Conservation (phyloP, 2,888 invertebrate genomes). For the Eulithis prunata region DNA sequence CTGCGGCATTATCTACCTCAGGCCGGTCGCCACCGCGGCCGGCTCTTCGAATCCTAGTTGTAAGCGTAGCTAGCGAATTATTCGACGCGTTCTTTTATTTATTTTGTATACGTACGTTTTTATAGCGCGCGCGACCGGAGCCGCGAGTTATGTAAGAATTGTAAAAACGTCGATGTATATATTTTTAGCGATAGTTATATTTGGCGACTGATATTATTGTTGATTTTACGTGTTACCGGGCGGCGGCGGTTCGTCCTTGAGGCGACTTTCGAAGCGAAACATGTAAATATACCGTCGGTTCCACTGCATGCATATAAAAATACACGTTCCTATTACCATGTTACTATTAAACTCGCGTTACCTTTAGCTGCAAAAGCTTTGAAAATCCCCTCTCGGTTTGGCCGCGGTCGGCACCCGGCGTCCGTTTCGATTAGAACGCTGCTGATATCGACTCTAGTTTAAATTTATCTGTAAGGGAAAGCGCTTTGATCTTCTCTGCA, state of each 20-base stretch:
- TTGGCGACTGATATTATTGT: slow-evolving; percentile 43
- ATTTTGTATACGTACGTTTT: slow-evolving; percentile 51
- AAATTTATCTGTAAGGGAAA: slow-evolving; percentile 51
- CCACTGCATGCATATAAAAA: slow-evolving; percentile 21
- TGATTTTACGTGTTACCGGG: slow-evolving; percentile 26
- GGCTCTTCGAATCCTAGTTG: slow-evolving; percentile 77
- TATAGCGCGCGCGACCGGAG: slow-evolving; percentile 32
- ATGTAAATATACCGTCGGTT: slow-evolving; percentile 41
- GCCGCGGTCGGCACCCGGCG: slow-evolving; percentile 24
- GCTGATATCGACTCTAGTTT: slow-evolving; percentile 50
- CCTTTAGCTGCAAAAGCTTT: slow-evolving; percentile 16
- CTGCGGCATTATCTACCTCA: slow-evolving; percentile 64
- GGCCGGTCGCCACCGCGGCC: slow-evolving; percentile 55
- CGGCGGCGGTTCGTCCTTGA: slow-evolving; percentile 23
- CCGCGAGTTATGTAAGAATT: slow-evolving; percentile 32
- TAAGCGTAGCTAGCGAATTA: slow-evolving; percentile 75
- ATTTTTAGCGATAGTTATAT: slow-evolving; percentile 41
- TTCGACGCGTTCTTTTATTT: slow-evolving; percentile 62
- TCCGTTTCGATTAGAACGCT: slow-evolving; percentile 33
- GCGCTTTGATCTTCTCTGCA: slow-evolving; percentile 60
- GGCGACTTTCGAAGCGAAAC: slow-evolving; percentile 25
- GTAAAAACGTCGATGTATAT: slow-evolving; percentile 41
- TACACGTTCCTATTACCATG: slow-evolving; percentile 33
- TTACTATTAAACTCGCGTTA: slow-evolving; percentile 20
- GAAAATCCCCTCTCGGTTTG: slow-evolving; percentile 22